These are phyloP conservation scores for Anoncus sp. DNA, from an alignment of 2,888 invertebrate genomes.

Conservation along the genomic window DNA sequence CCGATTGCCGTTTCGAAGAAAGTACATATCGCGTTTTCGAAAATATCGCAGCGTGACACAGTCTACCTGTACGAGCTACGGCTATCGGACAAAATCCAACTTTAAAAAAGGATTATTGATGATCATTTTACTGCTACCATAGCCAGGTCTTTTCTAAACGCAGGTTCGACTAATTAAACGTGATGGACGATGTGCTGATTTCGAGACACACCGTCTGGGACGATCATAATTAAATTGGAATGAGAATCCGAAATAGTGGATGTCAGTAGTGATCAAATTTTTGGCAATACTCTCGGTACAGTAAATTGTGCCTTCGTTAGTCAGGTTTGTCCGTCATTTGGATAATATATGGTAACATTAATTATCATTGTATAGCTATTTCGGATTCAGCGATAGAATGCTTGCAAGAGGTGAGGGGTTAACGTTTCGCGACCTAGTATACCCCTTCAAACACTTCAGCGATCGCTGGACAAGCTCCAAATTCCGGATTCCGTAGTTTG, in stretches of 20 bases:
- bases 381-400: constrained; percentile 4
- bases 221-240: too few relatives aligned
- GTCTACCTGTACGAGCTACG: too few relatives aligned
- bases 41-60: too few relatives aligned
- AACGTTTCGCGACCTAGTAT: constrained; percentile 40
- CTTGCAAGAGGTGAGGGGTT: constrained; percentile 2
- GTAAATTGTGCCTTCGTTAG: not conserved
- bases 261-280: not conserved
- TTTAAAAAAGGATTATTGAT: too few relatives aligned
- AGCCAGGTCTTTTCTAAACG: too few relatives aligned
- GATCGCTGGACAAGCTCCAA: constrained; percentile 40
- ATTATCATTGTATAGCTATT: constrained; percentile 9
- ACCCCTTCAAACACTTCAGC: not conserved
- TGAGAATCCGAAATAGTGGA: not conserved
- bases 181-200: too few relatives aligned
- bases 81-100: too few relatives aligned
- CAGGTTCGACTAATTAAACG: too few relatives aligned
- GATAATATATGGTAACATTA: constrained; percentile 15
- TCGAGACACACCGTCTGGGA: constrained; percentile 2
- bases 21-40: too few relatives aligned
- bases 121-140: too few relatives aligned
- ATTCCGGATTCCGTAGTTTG: constrained; percentile 33
- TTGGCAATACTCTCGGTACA: not conserved
- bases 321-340: constrained; percentile 25
- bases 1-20: too few relatives aligned